Evolutionary conservation across 2,113 vertebrate genomes (phyloP).

Genomic region (Dendrocopos noguchii): DNA sequence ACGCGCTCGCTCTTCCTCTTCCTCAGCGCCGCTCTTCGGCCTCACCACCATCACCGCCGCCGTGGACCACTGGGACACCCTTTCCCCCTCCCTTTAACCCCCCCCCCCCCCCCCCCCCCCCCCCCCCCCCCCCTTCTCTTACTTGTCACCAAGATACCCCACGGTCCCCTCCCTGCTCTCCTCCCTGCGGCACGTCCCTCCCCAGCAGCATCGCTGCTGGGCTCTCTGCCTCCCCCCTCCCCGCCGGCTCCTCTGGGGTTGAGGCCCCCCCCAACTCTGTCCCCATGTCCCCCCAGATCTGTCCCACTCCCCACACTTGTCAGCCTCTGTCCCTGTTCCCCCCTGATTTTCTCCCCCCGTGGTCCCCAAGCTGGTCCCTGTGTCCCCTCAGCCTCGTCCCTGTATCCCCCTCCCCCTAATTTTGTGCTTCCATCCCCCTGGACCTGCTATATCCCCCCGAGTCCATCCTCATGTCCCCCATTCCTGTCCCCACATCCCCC

Average conservation of each 20-base stretch:
- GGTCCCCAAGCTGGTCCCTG: background rate
- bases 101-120: too few relatives aligned
- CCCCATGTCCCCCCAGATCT: too few relatives aligned
- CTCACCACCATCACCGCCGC: background rate
- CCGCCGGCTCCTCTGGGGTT: background rate
- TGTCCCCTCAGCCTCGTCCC: too few relatives aligned
- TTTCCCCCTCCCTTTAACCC: too few relatives aligned
- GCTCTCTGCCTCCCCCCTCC: background rate
- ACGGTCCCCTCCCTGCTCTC: background rate
- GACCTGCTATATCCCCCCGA: too few relatives aligned
- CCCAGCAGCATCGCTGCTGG: background rate
- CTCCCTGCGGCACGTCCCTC: background rate
- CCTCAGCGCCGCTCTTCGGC: background rate
- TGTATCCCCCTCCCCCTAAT: background rate
- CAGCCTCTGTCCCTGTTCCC: rapidly evolving
- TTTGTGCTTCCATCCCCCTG: too few relatives aligned
- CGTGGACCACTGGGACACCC: too few relatives aligned
- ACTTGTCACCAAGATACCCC: too few relatives aligned
- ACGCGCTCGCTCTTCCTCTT: background rate
- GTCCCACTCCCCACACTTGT: background rate
- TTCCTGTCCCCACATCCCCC: too few relatives aligned
- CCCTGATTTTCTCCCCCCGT: background rate
- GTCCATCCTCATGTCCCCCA: too few relatives aligned
- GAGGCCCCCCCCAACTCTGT: background rate
- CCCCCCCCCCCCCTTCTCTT: too few relatives aligned